These are phyloP conservation scores for Panagrolaimus sp. DNA, from an alignment of 1,140 invertebrate species.

Conservation along the genomic window DNA sequence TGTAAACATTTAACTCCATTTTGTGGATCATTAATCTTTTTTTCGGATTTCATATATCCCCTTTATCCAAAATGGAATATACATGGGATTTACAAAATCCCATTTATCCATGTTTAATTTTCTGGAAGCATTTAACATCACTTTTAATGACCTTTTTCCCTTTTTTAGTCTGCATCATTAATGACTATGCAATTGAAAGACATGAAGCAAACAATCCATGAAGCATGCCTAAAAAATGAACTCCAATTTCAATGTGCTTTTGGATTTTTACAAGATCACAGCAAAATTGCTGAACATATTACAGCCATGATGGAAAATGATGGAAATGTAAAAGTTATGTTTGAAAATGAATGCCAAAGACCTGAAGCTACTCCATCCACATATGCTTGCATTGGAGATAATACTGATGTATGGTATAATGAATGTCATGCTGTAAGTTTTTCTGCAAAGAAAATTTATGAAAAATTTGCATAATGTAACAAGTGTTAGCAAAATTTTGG, in stretches of 20 bases:
- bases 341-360: conserved; percentile 27
- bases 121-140: not conserved
- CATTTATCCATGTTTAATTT: not conserved
- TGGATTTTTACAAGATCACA: conserved; percentile 29
- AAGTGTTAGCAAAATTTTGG: too few relatives aligned
- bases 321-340: conserved; percentile 35
- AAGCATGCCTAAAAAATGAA: conserved; percentile 34
- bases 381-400: conserved; percentile 16
- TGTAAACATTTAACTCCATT: not conserved
- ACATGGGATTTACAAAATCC: not conserved
- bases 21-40: too few relatives aligned
- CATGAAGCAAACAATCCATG: conserved; percentile 20
- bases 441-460: not conserved
- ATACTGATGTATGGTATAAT: not conserved
- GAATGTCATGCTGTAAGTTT: conserved; percentile 14
- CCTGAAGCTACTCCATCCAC: not conserved
- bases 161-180: conserved; percentile 4
- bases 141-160: not conserved
- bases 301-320: conserved; percentile 31
- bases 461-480: not conserved
- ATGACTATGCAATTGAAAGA: not conserved
- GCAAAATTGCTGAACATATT: conserved; percentile 32
- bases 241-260: conserved; percentile 38
- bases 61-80: too few relatives aligned
- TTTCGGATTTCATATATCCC: too few relatives aligned